Percentiles rank a stretch among this genome's conserved stretches.
phyloP scores from a whole-genome alignment of 1,140 invertebrate genomes.

The Carposina sasakii region DNA sequence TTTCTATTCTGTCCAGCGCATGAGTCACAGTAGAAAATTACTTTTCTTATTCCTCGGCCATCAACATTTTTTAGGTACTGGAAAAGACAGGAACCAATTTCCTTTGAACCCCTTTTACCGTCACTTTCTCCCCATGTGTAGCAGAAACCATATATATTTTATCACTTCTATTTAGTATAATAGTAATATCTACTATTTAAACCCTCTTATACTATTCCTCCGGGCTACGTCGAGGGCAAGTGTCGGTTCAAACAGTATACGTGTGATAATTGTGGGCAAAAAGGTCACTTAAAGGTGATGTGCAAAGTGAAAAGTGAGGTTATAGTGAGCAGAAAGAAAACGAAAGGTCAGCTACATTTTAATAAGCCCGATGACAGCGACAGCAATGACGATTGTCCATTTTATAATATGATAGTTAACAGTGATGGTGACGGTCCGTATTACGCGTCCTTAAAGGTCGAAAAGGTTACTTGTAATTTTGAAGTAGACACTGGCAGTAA shows the following conservation, averaged over 20 bases:
- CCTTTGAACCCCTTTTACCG: slow-evolving; percentile 42
- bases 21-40: slow-evolving; percentile 21
- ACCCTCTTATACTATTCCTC: slow-evolving; percentile 17
- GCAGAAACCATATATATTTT: slow-evolving; percentile 37
- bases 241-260: slow-evolving; percentile 15
- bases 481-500: slow-evolving; percentile 22
- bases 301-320: slow-evolving; percentile 6
- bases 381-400: neutral
- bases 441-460: neutral
- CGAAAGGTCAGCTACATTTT: slow-evolving; percentile 8
- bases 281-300: slow-evolving; percentile 16
- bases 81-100: slow-evolving; percentile 38
- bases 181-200: slow-evolving; percentile 46
- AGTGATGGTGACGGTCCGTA: slow-evolving; percentile 4
- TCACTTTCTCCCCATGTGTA: slow-evolving; percentile 55
- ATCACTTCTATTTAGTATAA: slow-evolving; percentile 38
- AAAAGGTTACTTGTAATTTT: slow-evolving; percentile 6
- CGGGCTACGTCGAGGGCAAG: slow-evolving; percentile 4
- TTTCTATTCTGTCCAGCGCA: slow-evolving; percentile 24
- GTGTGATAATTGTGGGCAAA: slow-evolving; percentile 13
- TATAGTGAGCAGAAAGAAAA: neutral
- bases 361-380: neutral
- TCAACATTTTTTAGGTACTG: slow-evolving; percentile 19
- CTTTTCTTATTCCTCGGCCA: slow-evolving; percentile 5
- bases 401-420: slow-evolving; percentile 1